phyloP scores from a whole-genome alignment of 2,113 vertebrate genomes.

The Phalacrocorax pelagicus region DNA sequence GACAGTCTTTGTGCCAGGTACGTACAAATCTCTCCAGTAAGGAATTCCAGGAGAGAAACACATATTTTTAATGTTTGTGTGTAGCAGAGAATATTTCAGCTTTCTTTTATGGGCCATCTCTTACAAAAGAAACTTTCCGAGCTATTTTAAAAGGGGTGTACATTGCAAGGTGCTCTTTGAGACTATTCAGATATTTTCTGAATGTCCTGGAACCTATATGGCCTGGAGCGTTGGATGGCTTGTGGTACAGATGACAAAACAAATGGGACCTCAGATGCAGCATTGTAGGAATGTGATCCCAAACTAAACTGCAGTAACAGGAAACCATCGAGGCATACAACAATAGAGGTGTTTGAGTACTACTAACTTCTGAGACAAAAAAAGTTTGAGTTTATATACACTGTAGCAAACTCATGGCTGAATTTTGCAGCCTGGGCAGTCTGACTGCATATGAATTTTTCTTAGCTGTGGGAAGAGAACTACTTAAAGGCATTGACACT shows the following conservation, averaged over 20 bases:
- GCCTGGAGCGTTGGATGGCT: not conserved
- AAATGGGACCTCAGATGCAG: not conserved
- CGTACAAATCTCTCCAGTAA: not conserved
- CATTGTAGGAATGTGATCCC: not conserved
- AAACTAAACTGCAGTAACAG: not conserved
- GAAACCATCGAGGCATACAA: not conserved
- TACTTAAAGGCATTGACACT: not conserved
- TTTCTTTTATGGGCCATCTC: not conserved
- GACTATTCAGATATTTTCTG: not conserved
- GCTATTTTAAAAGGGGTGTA: not conserved
- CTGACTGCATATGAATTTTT: not conserved
- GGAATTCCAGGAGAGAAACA: not conserved
- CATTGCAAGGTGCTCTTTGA: not conserved
- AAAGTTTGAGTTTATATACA: not conserved
- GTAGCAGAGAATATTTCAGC: not conserved
- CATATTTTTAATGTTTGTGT: fast-evolving
- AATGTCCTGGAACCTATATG: not conserved
- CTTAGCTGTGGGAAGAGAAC: not conserved
- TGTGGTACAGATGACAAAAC: not conserved
- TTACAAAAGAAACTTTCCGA: not conserved
- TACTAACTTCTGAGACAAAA: not conserved
- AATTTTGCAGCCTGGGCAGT: not conserved
- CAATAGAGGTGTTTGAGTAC: not conserved
- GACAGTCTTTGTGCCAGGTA: slow-evolving; percentile 97
- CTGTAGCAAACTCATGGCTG: not conserved